Percentiles rank a stretch among this genome's conserved stretches.
phyloP scores from a whole-genome alignment of 2,888 invertebrate species.

The Copidosoma aretas region DNA sequence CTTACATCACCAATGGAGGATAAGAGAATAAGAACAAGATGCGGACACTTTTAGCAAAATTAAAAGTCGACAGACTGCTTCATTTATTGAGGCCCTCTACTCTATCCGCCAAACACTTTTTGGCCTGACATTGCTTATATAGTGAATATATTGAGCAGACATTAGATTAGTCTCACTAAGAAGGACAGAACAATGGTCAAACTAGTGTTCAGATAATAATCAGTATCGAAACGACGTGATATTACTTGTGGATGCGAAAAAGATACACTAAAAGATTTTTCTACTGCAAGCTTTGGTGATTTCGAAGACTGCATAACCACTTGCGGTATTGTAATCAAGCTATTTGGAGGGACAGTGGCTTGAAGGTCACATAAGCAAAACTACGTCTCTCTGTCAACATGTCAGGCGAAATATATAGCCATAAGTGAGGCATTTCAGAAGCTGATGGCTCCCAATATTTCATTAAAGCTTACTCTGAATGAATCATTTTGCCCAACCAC shows the following conservation, averaged over 20 bases:
- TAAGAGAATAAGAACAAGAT: background rate
- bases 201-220: background rate
- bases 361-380: slow-evolving; percentile 28
- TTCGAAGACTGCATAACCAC: slow-evolving; percentile 19
- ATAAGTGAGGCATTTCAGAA: slow-evolving; percentile 12
- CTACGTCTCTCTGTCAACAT: slow-evolving; percentile 34
- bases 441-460: slow-evolving; percentile 20
- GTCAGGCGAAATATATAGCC: slow-evolving; percentile 16
- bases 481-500: slow-evolving; percentile 32
- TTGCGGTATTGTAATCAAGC: slow-evolving; percentile 15
- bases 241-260: too few relatives aligned
- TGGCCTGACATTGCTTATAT: background rate
- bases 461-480: slow-evolving; percentile 33
- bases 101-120: background rate
- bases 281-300: slow-evolving; percentile 23
- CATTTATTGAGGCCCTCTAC: background rate
- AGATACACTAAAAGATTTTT: background rate
- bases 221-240: background rate
- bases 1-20: background rate
- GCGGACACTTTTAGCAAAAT: background rate
- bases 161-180: background rate
- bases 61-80: background rate
- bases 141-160: background rate
- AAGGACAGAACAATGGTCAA: background rate
- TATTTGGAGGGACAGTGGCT: slow-evolving; percentile 3